Evolutionary conservation across 2,888 invertebrate genomes (phyloP).

Genomic region (Creontiades dilutus): DNA sequence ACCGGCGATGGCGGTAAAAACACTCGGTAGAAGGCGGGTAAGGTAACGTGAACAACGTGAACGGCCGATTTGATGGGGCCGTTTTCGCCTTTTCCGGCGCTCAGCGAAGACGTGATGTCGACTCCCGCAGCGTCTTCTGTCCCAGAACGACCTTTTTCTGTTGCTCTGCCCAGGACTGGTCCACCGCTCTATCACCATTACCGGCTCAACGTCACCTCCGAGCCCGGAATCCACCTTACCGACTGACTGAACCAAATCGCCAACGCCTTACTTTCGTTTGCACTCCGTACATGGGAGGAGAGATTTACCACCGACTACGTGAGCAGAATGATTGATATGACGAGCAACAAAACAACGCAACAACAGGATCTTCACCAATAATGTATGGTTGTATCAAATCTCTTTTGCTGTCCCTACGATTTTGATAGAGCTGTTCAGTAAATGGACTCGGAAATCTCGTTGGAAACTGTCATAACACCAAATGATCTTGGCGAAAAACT

Average conservation of each 20-base stretch:
- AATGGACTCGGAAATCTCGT: no score
- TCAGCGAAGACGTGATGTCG: background rate
- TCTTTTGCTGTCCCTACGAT: no score
- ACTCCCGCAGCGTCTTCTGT: background rate
- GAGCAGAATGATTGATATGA: background rate
- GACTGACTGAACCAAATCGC: background rate
- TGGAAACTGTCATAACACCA: no score
- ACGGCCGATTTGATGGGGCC: background rate
- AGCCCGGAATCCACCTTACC: background rate
- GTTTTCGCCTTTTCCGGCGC: background rate
- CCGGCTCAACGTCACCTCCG: background rate
- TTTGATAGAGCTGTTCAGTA: no score
- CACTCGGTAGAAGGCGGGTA: background rate
- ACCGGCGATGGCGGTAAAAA: background rate
- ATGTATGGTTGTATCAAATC: no score
- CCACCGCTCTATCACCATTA: background rate
- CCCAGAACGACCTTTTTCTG: background rate
- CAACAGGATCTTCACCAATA: no score
- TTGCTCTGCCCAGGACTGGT: background rate
- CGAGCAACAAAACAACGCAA: no score
- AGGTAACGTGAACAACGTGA: background rate
- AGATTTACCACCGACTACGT: background rate
- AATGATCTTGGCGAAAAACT: no score
- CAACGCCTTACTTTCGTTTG: conserved; percentile 20
- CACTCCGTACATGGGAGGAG: background rate